These are phyloP conservation scores for Ommatoiulus sabulosus DNA, from an alignment of 2,888 invertebrate species.

Conservation along the genomic window DNA sequence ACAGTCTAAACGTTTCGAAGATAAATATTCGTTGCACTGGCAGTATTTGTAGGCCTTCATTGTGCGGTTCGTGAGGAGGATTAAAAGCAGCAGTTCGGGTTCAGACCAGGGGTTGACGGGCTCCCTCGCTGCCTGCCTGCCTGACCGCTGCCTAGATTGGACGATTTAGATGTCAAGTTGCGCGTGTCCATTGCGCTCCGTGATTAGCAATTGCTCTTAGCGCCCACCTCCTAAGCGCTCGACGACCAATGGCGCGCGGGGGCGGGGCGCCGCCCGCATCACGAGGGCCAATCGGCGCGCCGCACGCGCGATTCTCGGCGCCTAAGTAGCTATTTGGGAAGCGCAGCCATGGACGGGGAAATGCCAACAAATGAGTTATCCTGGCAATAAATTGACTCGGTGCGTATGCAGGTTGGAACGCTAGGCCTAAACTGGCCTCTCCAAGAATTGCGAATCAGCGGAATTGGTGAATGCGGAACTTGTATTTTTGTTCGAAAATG, in stretches of 20 bases:
- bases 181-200: not conserved
- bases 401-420: too few relatives aligned
- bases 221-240: not conserved
- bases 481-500: too few relatives aligned
- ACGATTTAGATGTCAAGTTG: conserved; percentile 1
- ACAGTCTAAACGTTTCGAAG: too few relatives aligned
- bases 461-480: too few relatives aligned
- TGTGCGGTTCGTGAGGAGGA: not conserved
- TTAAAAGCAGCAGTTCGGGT: not conserved
- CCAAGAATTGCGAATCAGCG: too few relatives aligned
- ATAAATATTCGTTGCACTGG: too few relatives aligned
- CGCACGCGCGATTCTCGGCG: not conserved
- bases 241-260: not conserved
- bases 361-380: not conserved
- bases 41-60: not conserved
- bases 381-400: not conserved
- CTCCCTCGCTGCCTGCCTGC: not conserved
- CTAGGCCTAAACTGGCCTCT: too few relatives aligned
- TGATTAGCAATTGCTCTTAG: not conserved
- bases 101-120: not conserved
- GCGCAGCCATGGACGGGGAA: not conserved
- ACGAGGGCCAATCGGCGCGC: not conserved
- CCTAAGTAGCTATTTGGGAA: not conserved
- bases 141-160: not conserved
- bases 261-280: not conserved